These are phyloP conservation scores for Choloepus didactylus DNA, from an alignment of 2,797 vertebrate genomes.

Conservation along the genomic window DNA sequence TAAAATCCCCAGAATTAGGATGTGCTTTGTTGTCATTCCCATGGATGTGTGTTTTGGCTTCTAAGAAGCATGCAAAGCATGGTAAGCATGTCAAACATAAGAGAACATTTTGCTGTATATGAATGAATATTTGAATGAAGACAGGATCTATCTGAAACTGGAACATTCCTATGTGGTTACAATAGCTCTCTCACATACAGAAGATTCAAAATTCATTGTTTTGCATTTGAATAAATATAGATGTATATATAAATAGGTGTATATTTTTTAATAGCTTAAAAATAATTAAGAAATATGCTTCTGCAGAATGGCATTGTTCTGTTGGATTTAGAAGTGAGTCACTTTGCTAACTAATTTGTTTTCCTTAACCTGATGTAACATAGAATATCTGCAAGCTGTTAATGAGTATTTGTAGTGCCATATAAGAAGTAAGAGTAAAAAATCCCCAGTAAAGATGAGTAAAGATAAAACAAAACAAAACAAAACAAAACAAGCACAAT, in stretches of 20 bases:
- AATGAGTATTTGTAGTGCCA: not conserved
- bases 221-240: not conserved
- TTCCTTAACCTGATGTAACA: not conserved
- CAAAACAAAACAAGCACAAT: not conserved
- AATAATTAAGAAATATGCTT: not conserved
- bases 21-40: conserved; percentile 66
- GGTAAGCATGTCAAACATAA: conserved; percentile 7
- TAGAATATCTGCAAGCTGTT: conserved; percentile 8
- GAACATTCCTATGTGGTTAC: not conserved
- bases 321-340: not conserved
- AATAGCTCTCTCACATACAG: not conserved
- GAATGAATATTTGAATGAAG: not conserved
- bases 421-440: not conserved
- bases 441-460: not conserved
- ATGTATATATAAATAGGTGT: not conserved
- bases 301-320: not conserved
- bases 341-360: conserved; percentile 12
- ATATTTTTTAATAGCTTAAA: too few relatives aligned
- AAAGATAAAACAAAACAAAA: not conserved
- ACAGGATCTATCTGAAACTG: not conserved
- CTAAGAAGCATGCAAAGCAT: not conserved
- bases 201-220: not conserved
- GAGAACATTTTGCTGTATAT: not conserved
- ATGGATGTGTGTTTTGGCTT: conserved; percentile 56
- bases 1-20: conserved; percentile 60